Conservation (phyloP, 64 coral and sea anemone species). For the Montipora sp. region DNA sequence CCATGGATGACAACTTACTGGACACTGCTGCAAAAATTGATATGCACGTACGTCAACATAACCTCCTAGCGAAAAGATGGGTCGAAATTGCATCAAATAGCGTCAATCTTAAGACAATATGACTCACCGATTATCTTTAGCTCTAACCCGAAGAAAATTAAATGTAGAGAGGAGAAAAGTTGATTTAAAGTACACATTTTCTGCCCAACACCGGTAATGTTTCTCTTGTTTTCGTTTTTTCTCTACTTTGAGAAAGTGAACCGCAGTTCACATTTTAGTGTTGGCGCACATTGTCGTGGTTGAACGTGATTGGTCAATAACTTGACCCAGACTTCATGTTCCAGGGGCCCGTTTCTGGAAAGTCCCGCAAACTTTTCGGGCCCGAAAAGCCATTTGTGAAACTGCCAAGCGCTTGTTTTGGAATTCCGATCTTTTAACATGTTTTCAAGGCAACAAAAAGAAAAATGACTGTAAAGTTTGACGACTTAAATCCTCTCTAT, state of each 20-base stretch:
- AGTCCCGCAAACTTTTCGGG: too few species aligned
- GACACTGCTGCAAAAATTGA: slow-evolving; percentile 52
- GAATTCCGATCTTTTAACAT: too few species aligned
- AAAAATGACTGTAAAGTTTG: too few species aligned
- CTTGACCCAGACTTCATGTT: not conserved
- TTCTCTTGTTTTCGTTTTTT: slow-evolving; percentile 41
- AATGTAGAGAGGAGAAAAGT: slow-evolving; percentile 37
- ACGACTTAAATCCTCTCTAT: too few species aligned
- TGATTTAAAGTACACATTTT: slow-evolving; percentile 46
- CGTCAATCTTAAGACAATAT: not conserved
- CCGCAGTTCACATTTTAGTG: slow-evolving; percentile 48
- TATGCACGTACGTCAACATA: slow-evolving; percentile 5
- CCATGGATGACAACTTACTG: slow-evolving; percentile 70
- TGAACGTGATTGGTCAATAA: not conserved
- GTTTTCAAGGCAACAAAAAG: too few species aligned
- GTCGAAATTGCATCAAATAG: not conserved
- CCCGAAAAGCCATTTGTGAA: too few species aligned
- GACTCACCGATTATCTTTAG: slow-evolving; percentile 46
- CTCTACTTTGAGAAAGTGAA: slow-evolving; percentile 16
- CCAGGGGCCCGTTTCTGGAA: too few species aligned
- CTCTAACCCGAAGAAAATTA: slow-evolving; percentile 28
- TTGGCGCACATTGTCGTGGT: slow-evolving; percentile 55
- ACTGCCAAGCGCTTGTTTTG: too few species aligned
- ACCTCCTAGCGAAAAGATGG: not conserved
- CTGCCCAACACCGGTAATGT: not conserved